Conservation (phyloP, 2,797 vertebrate species). For the Sarcoramphus papa region DNA sequence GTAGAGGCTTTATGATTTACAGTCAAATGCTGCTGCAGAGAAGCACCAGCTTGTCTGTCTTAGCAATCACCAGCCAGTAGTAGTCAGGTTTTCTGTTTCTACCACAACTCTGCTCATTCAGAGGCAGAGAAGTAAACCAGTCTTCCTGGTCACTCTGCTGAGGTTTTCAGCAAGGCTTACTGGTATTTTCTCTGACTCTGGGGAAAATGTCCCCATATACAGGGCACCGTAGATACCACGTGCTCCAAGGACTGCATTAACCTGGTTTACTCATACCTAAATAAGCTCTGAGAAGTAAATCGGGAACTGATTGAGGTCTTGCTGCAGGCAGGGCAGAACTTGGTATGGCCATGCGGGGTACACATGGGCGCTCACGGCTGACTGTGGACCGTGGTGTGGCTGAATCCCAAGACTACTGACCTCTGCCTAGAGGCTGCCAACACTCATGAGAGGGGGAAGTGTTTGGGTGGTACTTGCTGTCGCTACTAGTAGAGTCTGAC, state of each 20-base stretch:
- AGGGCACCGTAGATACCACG: neutral
- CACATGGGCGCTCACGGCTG: neutral
- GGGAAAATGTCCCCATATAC: neutral
- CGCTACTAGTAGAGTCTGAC: neutral
- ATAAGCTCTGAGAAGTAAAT: neutral
- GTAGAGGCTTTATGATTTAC: neutral
- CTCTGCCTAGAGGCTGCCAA: neutral
- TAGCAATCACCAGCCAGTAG: neutral
- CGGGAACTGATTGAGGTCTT: neutral
- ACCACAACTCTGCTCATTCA: neutral
- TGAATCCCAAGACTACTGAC: neutral
- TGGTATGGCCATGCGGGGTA: neutral
- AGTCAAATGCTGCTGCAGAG: neutral
- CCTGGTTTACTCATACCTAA: neutral
- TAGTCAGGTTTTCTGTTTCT: neutral
- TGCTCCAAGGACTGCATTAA: neutral
- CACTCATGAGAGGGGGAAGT: rapidly evolving
- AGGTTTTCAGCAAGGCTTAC: neutral
- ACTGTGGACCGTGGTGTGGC: rapidly evolving
- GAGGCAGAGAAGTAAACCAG: neutral
- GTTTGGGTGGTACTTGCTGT: neutral
- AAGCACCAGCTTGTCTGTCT: neutral
- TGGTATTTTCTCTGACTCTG: neutral
- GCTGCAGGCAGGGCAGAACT: neutral
- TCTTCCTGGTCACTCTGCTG: neutral